Evolutionary conservation across 2,888 invertebrate genomes (phyloP).

Genomic region (Eristalis arbustorum): DNA sequence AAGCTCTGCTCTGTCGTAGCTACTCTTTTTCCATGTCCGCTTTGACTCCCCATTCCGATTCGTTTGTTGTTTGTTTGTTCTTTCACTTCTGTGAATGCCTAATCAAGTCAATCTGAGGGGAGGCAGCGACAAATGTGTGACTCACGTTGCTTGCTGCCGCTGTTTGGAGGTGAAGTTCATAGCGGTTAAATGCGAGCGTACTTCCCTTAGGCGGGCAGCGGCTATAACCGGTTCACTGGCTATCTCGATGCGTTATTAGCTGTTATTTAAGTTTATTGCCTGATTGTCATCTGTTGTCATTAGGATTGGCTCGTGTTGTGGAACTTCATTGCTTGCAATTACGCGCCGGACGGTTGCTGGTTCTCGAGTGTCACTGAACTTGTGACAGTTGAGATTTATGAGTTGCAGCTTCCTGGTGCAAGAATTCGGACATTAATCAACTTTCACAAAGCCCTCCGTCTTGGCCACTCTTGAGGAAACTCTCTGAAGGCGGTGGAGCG

Average conservation of each 20-base stretch:
- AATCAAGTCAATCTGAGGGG: background rate
- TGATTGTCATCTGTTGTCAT: background rate
- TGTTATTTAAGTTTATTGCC: background rate
- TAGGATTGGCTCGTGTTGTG: background rate
- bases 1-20: background rate
- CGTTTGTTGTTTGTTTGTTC: background rate
- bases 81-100: background rate
- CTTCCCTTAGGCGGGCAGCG: background rate
- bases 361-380: background rate
- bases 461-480: background rate
- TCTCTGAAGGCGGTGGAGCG: no score
- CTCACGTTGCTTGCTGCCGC: background rate
- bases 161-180: background rate
- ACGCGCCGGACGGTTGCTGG: background rate
- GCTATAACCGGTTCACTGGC: background rate
- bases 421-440: background rate
- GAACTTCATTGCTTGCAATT: background rate
- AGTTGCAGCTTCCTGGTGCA: background rate
- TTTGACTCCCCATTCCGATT: background rate
- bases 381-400: background rate
- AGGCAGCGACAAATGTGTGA: background rate
- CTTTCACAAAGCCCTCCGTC: background rate
- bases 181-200: background rate
- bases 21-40: background rate
- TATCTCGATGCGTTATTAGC: background rate